Percentiles rank a stretch among this genome's conserved stretches.
These are phyloP conservation scores for Drosophila ercepeae DNA, from an alignment of 1,140 invertebrate species.

Conservation along the genomic window DNA sequence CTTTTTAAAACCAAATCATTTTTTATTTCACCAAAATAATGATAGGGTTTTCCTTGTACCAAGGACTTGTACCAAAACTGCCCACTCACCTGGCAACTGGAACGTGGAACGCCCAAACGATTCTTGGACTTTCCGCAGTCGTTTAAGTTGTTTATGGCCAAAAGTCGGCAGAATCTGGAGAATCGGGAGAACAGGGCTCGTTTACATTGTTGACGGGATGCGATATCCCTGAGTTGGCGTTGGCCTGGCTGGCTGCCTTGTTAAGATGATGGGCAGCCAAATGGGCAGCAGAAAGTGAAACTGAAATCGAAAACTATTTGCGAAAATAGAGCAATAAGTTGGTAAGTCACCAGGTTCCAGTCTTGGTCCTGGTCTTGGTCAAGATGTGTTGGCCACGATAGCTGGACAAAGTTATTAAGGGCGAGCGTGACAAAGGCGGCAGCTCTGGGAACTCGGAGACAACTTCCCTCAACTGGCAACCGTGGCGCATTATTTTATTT, in stretches of 20 bases:
- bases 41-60: slow-evolving; percentile 33
- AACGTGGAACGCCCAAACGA: slow-evolving; percentile 18
- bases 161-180: slow-evolving; percentile 1
- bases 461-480: slow-evolving; percentile 7
- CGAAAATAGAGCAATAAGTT: slow-evolving; percentile 80
- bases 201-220: slow-evolving; percentile 66
- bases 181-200: slow-evolving; percentile 37
- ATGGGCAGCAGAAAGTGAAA: slow-evolving; percentile 69
- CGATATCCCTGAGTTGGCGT: slow-evolving; percentile 28
- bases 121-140: slow-evolving; percentile 35
- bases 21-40: slow-evolving; percentile 48
- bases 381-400: slow-evolving; percentile 68
- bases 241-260: slow-evolving; percentile 48
- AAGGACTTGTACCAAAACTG: slow-evolving; percentile 33
- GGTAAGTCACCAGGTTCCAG: slow-evolving; percentile 48
- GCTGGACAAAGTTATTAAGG: slow-evolving; percentile 69
- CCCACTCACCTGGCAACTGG: not conserved
- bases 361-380: not conserved
- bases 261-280: slow-evolving; percentile 71
- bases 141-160: slow-evolving; percentile 67
- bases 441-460: slow-evolving; percentile 12
- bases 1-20: slow-evolving; percentile 6
- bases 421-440: slow-evolving; percentile 58
- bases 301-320: slow-evolving; percentile 75
- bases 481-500: slow-evolving; percentile 75